Evolutionary conservation across 1,140 invertebrate genomes (phyloP), one percentile per base, ranked within the genome.

Genomic region (Pararge aegeria): DNA sequence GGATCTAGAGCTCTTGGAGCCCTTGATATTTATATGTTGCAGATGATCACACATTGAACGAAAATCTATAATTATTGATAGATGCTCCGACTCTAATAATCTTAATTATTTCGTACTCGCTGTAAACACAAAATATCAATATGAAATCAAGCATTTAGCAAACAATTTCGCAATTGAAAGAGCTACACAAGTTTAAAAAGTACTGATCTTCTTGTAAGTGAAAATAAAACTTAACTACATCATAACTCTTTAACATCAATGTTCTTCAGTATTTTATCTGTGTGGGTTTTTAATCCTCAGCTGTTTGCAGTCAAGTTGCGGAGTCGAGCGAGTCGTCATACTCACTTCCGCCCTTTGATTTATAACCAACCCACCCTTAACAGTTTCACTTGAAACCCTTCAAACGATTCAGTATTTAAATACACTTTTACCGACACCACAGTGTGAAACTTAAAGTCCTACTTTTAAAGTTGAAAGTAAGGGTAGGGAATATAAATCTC

Each of bases 291-390:
- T 46, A 29, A 44, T 54, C 49, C 21, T 55, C 40, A 57, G 16
- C 16, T 51, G 24, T 52, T 46, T 38, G 42, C 40, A 53, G 44
- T 64, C 44, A 54, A 54, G 38, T 42, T 15, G 38, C 38, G 18
- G 55, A 48, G 50, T 50, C 19, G 62, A 67, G 54, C 66, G 51
- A 66, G 48, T 64, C 58, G 46, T 60, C 51, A 58, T 52, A 62
- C 60, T 67, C 51, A 44, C 34, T 66, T 68, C 53, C 65, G 57
- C 59, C 64, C 70, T 75, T 78, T 75, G 70, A 70, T 75, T 72
- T 74, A 73, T 68, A 61, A 61, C 54, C 24, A 56, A 56, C 55
- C 51, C 34, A 30, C 55, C 29, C 53, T 60, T 29, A 13, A 48
- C 57, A 51, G 63, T 46, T 62, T 55, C 44, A 52, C 38, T 46